Conservation (phyloP, 2,797 vertebrate species). For the Notolabrus celidotus region DNA sequence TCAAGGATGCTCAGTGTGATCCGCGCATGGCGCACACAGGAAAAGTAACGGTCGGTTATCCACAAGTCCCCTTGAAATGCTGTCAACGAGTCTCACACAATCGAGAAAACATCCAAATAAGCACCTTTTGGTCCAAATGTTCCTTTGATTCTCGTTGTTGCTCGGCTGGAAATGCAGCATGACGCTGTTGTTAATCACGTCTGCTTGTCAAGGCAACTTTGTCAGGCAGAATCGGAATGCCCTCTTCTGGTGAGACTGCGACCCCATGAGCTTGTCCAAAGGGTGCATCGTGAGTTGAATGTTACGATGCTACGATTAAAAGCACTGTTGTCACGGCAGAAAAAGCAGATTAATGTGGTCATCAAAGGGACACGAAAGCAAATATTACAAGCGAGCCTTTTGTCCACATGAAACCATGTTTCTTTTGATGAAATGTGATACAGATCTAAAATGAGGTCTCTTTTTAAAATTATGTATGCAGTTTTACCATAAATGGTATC, state of each 20-base stretch:
- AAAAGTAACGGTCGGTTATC: constrained; percentile 58
- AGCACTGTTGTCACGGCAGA: constrained; percentile 1
- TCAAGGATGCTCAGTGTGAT: constrained; percentile 62
- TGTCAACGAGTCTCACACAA: constrained; percentile 23
- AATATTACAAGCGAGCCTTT: background rate
- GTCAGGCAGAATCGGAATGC: constrained; percentile 84
- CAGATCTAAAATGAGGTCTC: background rate
- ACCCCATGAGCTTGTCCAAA: constrained; percentile 59
- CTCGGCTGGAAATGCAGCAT: constrained; percentile 60
- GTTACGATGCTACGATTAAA: constrained; percentile 14
- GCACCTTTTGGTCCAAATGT: constrained; percentile 50
- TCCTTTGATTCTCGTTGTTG: constrained; percentile 41
- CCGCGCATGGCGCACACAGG: constrained; percentile 65
- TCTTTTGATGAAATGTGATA: background rate
- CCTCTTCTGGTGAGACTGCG: constrained; percentile 86
- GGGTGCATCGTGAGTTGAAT: constrained; percentile 41
- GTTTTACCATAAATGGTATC: background rate
- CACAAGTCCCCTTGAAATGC: constrained; percentile 57
- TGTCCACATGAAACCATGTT: background rate
- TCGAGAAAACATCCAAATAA: constrained; percentile 55
- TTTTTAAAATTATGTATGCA: background rate
- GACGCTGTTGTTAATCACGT: constrained; percentile 77
- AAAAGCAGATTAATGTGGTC: background rate
- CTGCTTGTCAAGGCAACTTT: constrained; percentile 82
- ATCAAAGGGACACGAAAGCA: background rate